phyloP scores from a whole-genome alignment of 2,888 invertebrate genomes.

The Caenorhabditis macrosperma region DNA sequence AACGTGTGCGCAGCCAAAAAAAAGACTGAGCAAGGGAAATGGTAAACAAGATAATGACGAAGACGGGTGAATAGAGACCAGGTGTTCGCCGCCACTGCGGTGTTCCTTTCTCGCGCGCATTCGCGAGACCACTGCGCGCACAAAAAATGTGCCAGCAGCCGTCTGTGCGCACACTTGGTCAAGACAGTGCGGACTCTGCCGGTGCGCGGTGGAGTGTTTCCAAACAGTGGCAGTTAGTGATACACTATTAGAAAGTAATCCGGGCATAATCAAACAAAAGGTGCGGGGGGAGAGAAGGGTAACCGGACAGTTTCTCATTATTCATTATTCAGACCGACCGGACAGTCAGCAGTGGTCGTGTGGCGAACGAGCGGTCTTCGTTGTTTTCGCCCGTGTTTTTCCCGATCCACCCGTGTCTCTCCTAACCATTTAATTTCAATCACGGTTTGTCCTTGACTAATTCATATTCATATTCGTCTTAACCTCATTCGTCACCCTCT shows the following conservation, averaged over 20 bases:
- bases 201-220: not conserved
- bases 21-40: not conserved
- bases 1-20: not conserved
- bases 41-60: not conserved
- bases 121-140: not conserved
- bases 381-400: not conserved
- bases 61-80: not conserved
- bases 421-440: slow-evolving; percentile 17
- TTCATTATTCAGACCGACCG: too few species aligned
- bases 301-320: slow-evolving; percentile 16
- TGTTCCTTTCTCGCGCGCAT: not conserved
- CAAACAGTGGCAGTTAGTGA: slow-evolving; percentile 40
- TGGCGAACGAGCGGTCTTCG: not conserved
- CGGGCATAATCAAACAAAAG: slow-evolving; percentile 35
- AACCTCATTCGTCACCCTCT: slow-evolving; percentile 44
- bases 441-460: slow-evolving; percentile 41
- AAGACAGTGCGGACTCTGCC: not conserved
- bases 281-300: slow-evolving; percentile 8
- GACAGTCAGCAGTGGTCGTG: too few species aligned
- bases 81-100: not conserved
- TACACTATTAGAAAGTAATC: slow-evolving; percentile 21
- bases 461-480: slow-evolving; percentile 46
- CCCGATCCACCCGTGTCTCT: not conserved
- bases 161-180: not conserved
- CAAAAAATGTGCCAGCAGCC: slow-evolving; percentile 7